These are phyloP conservation scores for Drosophila parthenogenetica DNA, from an alignment of 2,888 invertebrate species.

Conservation along the genomic window DNA sequence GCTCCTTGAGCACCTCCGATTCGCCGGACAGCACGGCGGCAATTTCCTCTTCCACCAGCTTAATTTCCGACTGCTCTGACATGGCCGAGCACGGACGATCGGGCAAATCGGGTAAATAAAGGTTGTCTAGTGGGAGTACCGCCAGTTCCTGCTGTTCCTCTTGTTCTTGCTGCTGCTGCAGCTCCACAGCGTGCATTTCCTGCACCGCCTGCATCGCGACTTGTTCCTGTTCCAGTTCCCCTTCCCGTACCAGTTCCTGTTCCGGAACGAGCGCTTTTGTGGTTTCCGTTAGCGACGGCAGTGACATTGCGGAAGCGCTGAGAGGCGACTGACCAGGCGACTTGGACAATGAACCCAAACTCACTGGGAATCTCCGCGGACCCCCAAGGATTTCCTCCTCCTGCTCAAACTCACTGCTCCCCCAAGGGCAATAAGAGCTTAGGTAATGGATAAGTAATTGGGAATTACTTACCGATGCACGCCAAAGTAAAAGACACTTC, in stretches of 20 bases:
- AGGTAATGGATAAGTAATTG: constrained; percentile 12
- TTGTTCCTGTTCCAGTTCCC: constrained; percentile 43
- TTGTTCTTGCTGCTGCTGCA: constrained; percentile 46
- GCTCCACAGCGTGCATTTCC: constrained; percentile 68
- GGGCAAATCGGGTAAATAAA: constrained; percentile 67
- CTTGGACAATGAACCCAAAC: constrained; percentile 72
- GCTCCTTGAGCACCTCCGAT: constrained; percentile 88
- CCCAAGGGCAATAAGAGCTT: constrained; percentile 1
- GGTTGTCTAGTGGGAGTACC: constrained; percentile 26
- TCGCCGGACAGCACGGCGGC: constrained; percentile 89
- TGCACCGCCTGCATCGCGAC: constrained; percentile 25
- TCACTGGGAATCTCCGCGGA: constrained; percentile 75
- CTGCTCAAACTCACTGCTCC: constrained; percentile 60
- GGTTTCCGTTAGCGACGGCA: constrained; percentile 67
- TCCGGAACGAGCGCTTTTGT: constrained; percentile 71
- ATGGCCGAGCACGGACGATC: constrained; percentile 80
- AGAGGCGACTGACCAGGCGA: constrained; percentile 42
- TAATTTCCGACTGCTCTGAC: constrained; percentile 77
- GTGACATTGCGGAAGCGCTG: constrained; percentile 31
- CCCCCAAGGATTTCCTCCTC: constrained; percentile 63
- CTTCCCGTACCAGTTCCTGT: constrained; percentile 43
- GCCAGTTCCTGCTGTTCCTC: neutral
- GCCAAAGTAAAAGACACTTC: constrained; percentile 89
- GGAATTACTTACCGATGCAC: constrained; percentile 76
- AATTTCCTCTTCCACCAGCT: constrained; percentile 88